Evolutionary conservation across 2,888 invertebrate genomes (phyloP), one percentile per base, ranked within the genome.

Genomic region (Oligia strigilis): DNA sequence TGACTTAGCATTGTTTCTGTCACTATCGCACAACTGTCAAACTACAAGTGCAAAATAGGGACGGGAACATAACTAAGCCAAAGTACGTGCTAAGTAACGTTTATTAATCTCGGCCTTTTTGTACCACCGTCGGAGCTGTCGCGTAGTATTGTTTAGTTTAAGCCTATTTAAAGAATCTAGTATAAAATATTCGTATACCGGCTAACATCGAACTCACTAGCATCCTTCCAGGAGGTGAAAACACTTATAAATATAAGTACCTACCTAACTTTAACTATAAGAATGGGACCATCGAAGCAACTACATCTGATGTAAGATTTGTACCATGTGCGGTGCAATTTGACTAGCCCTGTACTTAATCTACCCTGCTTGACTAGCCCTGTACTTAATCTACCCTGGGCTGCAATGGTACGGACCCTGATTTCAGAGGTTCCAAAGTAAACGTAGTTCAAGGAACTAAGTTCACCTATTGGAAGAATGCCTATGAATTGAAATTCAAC

Each of bases 401-500:
- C 40, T 40, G 62, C 17, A 40, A 70, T 23, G 40, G 36, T 40
- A 40, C 11, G 70, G 13, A 4, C 36, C 36, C 6, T 19, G 40
- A 75, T 55, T 58, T 49, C 11, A n/a, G 36, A 46, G 14, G 55
- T n/a, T 52, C 14, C 17, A 8, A 46, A 65, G 9, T 52, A 17
- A 40, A 58, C n/a, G 1, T 40, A 14, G 49, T 65, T 73, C 29
- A 60, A 52, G 17, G 5, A 58, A 17, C 5, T 14, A 23, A 19
- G 19, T 79, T 29, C 11, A 46, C 1, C 13, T 40, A 29, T 17
- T 29, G 40, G 29, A 74, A 52, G 14, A 60, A 67, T 66, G 43
- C 23, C 17, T 23, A 64, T 49, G 66, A 78, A 29, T 81, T 82
- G 40, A 69, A 81, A 70, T 62, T 64, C 69, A 80, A 69, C 67